These are phyloP conservation scores for Augochlora pura DNA, from an alignment of 1,140 invertebrate species.

Conservation along the genomic window DNA sequence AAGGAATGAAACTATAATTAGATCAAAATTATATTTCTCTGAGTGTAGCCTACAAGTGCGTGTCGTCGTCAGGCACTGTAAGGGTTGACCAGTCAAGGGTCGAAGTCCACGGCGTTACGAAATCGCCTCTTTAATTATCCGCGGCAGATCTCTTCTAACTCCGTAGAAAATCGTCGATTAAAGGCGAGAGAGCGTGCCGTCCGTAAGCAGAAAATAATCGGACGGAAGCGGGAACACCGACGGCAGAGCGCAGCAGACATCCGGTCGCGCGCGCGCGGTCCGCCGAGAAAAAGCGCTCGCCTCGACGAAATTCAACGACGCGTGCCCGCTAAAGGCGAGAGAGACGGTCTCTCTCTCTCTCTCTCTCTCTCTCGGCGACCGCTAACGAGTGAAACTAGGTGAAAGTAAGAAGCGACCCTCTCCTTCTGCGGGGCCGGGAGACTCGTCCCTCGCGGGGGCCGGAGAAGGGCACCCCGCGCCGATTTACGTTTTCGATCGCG, in stretches of 20 bases:
- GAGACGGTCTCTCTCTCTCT: neutral
- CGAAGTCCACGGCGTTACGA: no score
- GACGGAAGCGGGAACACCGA: constrained; percentile 16
- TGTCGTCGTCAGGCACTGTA: no score
- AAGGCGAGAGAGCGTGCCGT: neutral
- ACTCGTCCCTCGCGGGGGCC: neutral
- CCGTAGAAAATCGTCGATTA: neutral
- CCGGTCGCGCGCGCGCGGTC: no score
- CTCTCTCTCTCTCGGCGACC: constrained; percentile 5
- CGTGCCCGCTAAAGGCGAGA: neutral
- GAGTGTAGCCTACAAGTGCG: no score
- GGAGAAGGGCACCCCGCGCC: constrained; percentile 39
- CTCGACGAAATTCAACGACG: constrained; percentile 38
- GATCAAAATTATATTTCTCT: no score
- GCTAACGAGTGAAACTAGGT: constrained; percentile 62
- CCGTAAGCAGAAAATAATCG: constrained; percentile 37
- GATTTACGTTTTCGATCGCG: constrained; percentile 9
- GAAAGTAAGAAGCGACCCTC: constrained; percentile 48
- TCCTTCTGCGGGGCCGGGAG: no score
- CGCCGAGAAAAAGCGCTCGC: constrained; percentile 21
- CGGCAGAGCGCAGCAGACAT: constrained; percentile 2
- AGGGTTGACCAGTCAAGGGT: no score
- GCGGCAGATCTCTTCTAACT: no score
- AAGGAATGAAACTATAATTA: no score
- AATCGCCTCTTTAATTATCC: no score